Conservation (phyloP, 2,888 invertebrate species). For the Bellardia pandia region DNA sequence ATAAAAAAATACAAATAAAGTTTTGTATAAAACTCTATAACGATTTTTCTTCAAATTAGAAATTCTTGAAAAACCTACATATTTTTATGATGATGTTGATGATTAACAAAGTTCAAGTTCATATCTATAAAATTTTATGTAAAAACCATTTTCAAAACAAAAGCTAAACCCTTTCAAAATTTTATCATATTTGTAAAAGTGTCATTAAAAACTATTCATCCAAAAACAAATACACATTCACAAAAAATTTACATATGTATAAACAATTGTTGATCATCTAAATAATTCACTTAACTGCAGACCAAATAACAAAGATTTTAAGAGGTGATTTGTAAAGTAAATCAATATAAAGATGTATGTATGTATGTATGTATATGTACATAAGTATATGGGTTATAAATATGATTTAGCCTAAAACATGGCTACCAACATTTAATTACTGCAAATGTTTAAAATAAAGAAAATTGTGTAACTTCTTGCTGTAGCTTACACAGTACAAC, state of each 20-base stretch:
- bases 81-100: constrained; percentile 7
- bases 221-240: constrained; percentile 15
- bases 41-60: constrained; percentile 29
- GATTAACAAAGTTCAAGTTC: constrained; percentile 72
- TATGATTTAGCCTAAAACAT: neutral
- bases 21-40: neutral
- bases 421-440: constrained; percentile 3
- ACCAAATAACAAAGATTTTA: constrained; percentile 10
- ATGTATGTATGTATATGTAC: no score
- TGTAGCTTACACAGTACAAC: no score
- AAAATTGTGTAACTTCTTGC: constrained; percentile 21
- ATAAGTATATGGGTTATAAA: neutral
- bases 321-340: neutral
- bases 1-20: neutral
- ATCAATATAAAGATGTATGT: neutral
- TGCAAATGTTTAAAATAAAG: neutral
- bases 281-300: constrained; percentile 3
- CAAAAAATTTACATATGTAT: constrained; percentile 38
- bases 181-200: neutral
- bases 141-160: constrained; percentile 38
- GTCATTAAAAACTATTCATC: constrained; percentile 23
- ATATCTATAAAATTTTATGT: constrained; percentile 46
- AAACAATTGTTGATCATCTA: constrained; percentile 6
- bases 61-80: constrained; percentile 36
- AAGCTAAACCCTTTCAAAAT: constrained; percentile 10